phyloP scores from a whole-genome alignment of 2,888 invertebrate species.

The Gari tellinella region DNA sequence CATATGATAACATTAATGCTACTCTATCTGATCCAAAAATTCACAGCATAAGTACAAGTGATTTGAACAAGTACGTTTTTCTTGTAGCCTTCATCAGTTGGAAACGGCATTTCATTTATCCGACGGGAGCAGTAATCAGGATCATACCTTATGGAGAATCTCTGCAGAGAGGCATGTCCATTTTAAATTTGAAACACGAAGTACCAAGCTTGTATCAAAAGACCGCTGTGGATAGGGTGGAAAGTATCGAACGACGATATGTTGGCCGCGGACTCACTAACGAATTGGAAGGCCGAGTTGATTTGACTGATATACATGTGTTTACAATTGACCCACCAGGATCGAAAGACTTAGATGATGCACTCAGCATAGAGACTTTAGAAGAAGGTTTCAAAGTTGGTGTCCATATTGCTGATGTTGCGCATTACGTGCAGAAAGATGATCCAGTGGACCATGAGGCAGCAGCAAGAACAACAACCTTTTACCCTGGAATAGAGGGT shows the following conservation, averaged over 20 bases:
- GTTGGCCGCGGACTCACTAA: neutral
- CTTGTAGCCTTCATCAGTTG: slow-evolving; percentile 59
- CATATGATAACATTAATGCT: slow-evolving; percentile 54
- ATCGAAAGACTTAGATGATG: slow-evolving; percentile 64
- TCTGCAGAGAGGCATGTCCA: slow-evolving; percentile 24
- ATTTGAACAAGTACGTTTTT: slow-evolving; percentile 56
- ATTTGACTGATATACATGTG: slow-evolving; percentile 39
- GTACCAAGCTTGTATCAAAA: slow-evolving; percentile 37
- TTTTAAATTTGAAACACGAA: slow-evolving; percentile 38
- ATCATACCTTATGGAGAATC: slow-evolving; percentile 43
- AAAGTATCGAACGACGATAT: slow-evolving; percentile 1
- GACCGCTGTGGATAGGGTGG: slow-evolving; percentile 15
- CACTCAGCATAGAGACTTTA: slow-evolving; percentile 41
- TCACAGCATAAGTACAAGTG: slow-evolving; percentile 44
- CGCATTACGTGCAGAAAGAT: slow-evolving; percentile 47
- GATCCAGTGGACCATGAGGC: slow-evolving; percentile 62
- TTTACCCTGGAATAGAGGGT: slow-evolving; percentile 41
- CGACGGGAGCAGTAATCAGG: slow-evolving; percentile 60
- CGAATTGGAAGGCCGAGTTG: slow-evolving; percentile 21
- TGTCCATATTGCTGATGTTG: slow-evolving; percentile 66
- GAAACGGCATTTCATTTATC: slow-evolving; percentile 57
- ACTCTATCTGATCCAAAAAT: slow-evolving; percentile 39
- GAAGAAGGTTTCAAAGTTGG: slow-evolving; percentile 46
- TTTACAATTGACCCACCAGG: slow-evolving; percentile 65
- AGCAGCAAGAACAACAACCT: slow-evolving; percentile 45